Conservation (phyloP, 2,888 invertebrate species). For the Laspeyria flexula region DNA sequence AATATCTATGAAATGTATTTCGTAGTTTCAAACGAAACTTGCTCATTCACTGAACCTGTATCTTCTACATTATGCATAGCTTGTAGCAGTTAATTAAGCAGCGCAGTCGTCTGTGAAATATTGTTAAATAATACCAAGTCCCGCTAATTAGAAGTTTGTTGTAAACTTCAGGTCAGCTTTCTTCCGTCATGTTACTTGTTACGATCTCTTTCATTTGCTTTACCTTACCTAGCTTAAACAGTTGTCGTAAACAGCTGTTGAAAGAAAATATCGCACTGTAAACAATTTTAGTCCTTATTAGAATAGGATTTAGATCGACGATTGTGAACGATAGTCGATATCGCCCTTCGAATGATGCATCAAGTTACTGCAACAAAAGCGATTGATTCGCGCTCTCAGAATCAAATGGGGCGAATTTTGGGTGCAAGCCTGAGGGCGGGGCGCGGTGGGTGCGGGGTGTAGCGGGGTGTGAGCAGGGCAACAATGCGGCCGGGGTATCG, state of each 20-base stretch:
- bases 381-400: constrained; percentile 79
- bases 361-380: constrained; percentile 80
- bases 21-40: no score
- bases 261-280: constrained; percentile 21
- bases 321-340: constrained; percentile 28
- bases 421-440: constrained; percentile 68
- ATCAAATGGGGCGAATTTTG: constrained; percentile 83
- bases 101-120: constrained; percentile 53
- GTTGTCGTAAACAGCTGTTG: constrained; percentile 47
- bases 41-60: constrained; percentile 20
- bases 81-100: constrained; percentile 40
- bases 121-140: constrained; percentile 50
- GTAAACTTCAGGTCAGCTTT: constrained; percentile 44
- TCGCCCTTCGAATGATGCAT: constrained; percentile 61
- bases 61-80: constrained; percentile 16
- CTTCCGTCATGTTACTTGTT: constrained; percentile 40
- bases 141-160: constrained; percentile 52
- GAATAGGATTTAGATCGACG: constrained; percentile 20
- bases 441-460: constrained; percentile 42
- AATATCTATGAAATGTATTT: no score
- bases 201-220: constrained; percentile 46
- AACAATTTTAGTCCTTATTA: constrained; percentile 29
- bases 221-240: constrained; percentile 35
- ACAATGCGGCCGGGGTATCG: constrained; percentile 84
- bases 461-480: constrained; percentile 62